phyloP scores from a whole-genome alignment of 2,113 vertebrate genomes.

The Carollia perspicillata region DNA sequence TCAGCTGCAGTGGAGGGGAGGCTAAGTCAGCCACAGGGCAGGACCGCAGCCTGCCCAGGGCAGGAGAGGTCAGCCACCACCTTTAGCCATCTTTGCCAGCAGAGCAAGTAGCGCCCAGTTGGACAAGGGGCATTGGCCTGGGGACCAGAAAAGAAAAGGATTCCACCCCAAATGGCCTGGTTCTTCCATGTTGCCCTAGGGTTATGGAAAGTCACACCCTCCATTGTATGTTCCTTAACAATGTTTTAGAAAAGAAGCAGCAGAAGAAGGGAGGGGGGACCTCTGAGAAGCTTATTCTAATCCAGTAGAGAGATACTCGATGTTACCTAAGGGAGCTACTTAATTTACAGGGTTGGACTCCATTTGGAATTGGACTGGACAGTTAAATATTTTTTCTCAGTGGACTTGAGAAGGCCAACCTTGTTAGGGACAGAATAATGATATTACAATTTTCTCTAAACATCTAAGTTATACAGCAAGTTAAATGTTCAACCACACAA shows the following conservation, averaged over 20 bases:
- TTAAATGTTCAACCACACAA: background rate
- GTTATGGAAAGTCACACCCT: background rate
- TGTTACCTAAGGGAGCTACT: background rate
- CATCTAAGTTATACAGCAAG: background rate
- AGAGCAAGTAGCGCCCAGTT: background rate
- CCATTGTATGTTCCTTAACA: background rate
- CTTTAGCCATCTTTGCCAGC: background rate
- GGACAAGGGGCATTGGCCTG: background rate
- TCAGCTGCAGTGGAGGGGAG: background rate
- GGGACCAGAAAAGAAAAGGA: background rate
- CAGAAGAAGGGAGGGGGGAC: background rate
- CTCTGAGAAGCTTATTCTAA: background rate
- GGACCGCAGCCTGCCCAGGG: background rate
- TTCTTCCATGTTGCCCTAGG: background rate
- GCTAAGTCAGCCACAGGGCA: background rate
- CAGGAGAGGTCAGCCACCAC: background rate
- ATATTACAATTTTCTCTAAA: slow-evolving; percentile 18
- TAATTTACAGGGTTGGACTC: background rate
- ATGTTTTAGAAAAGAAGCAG: background rate
- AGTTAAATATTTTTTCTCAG: slow-evolving; percentile 22
- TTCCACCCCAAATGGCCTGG: background rate
- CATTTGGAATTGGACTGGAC: background rate
- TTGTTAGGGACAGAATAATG: slow-evolving; percentile 21
- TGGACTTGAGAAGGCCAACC: background rate
- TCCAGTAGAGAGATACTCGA: background rate